Conservation (phyloP, 1,140 invertebrate species). For the Trinorchestia longiramus region DNA sequence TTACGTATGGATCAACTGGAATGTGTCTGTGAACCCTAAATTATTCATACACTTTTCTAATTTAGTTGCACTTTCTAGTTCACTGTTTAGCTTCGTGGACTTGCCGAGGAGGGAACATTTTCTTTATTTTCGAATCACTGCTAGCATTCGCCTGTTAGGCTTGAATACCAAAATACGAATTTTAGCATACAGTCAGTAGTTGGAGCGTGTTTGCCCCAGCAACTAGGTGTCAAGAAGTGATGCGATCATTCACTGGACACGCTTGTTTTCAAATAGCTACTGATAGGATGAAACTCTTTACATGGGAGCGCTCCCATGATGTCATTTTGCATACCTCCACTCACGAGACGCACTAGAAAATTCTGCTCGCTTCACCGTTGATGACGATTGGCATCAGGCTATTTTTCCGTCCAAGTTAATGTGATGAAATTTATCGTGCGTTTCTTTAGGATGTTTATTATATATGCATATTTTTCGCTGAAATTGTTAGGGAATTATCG, state of each 20-base stretch:
- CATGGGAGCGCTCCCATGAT: neutral
- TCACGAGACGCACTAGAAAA: neutral
- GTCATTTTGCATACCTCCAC: neutral
- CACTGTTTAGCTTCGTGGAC: neutral
- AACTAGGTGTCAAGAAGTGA: neutral
- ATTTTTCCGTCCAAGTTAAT: neutral
- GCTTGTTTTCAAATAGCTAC: neutral
- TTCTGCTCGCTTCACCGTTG: neutral
- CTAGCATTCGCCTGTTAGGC: neutral
- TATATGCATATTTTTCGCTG: neutral
- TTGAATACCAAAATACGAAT: neutral
- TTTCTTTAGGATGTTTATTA: neutral
- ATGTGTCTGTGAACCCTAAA: neutral
- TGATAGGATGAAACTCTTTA: neutral
- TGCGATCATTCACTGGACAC: neutral
- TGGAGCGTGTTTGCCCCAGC: neutral
- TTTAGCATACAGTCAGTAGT: neutral
- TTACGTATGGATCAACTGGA: neutral
- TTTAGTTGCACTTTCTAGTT: neutral
- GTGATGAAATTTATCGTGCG: neutral
- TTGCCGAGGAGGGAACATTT: neutral
- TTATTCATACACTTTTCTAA: neutral
- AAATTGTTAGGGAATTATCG: neutral
- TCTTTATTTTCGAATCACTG: neutral
- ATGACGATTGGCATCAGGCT: neutral